These are phyloP conservation scores for Bungarus multicinctus DNA, from an alignment of 2,113 vertebrate species.

Conservation along the genomic window DNA sequence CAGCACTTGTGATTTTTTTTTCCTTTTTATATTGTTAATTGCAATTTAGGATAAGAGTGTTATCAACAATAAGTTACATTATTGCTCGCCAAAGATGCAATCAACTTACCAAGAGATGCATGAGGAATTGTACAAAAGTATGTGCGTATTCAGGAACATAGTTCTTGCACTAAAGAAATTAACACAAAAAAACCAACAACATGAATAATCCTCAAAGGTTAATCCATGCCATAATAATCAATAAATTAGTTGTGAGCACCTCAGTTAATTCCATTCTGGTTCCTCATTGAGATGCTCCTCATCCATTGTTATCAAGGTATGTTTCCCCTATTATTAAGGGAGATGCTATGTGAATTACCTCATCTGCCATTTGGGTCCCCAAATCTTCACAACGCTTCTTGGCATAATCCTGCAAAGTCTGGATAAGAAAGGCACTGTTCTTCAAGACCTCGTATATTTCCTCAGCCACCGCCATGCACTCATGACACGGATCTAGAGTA, in stretches of 20 bases:
- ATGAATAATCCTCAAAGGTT: neutral
- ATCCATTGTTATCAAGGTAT: neutral
- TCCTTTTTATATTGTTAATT: neutral
- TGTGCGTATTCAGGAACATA: conserved; percentile 73
- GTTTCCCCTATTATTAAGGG: neutral
- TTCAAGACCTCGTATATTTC: conserved; percentile 70
- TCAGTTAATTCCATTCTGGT: neutral
- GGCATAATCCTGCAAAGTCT: conserved; percentile 50
- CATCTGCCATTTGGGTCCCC: conserved; percentile 60
- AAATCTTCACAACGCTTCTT: conserved; percentile 72
- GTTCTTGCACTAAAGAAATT: conserved; percentile 79
- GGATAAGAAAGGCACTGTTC: conserved; percentile 54
- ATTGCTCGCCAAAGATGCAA: neutral
- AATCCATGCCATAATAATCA: neutral
- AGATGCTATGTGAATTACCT: conserved; percentile 55
- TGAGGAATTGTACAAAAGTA: conserved; percentile 68
- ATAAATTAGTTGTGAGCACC: neutral
- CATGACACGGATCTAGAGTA: conserved; percentile 58
- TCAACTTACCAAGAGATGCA: conserved; percentile 78
- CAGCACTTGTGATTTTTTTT: neutral
- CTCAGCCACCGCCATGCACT: conserved; percentile 74
- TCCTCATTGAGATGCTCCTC: neutral
- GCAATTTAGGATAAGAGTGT: neutral
- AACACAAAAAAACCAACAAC: neutral
- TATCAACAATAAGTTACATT: neutral